Evolutionary conservation across 1,140 invertebrate species (phyloP).

Genomic region (Drosophila rhopaloa): DNA sequence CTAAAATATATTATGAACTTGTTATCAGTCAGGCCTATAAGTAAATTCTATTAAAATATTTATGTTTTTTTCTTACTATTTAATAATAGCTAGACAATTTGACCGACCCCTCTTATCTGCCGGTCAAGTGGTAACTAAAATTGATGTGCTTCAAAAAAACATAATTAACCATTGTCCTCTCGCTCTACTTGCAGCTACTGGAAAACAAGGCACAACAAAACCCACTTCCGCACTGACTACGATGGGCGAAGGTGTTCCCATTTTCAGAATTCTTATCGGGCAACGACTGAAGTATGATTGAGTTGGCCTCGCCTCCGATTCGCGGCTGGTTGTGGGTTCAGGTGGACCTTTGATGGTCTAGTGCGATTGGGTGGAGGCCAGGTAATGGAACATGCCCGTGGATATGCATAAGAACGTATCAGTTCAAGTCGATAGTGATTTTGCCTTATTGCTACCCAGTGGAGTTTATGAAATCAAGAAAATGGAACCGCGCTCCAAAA

Average conservation of each 20-base stretch:
- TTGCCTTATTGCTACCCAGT: slow-evolving; percentile 88
- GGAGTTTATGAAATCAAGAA: slow-evolving; percentile 90
- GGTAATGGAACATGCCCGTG: slow-evolving; percentile 78
- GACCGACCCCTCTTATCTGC: slow-evolving; percentile 5
- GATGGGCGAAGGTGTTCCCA: slow-evolving; percentile 6
- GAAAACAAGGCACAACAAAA: slow-evolving; percentile 5
- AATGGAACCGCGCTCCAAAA: slow-evolving; percentile 90
- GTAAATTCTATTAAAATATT: slow-evolving; percentile 11
- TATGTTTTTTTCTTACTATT: neutral
- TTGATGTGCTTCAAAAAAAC: neutral
- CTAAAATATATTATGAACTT: neutral
- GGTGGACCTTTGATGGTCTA: slow-evolving; percentile 18
- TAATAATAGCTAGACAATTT: slow-evolving; percentile 21
- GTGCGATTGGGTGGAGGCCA: slow-evolving; percentile 8
- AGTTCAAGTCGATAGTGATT: slow-evolving; percentile 91
- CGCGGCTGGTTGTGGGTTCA: neutral
- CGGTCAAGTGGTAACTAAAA: slow-evolving; percentile 24
- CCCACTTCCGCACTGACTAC: neutral
- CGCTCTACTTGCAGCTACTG: slow-evolving; percentile 30
- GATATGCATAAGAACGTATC: slow-evolving; percentile 90
- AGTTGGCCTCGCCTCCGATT: slow-evolving; percentile 19
- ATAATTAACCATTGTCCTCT: slow-evolving; percentile 6
- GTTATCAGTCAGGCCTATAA: slow-evolving; percentile 11
- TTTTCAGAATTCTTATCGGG: slow-evolving; percentile 46
- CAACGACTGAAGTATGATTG: slow-evolving; percentile 40